These are phyloP conservation scores for Tragelaphus eurycerus DNA, from an alignment of 2,797 vertebrate genomes.

Conservation along the genomic window DNA sequence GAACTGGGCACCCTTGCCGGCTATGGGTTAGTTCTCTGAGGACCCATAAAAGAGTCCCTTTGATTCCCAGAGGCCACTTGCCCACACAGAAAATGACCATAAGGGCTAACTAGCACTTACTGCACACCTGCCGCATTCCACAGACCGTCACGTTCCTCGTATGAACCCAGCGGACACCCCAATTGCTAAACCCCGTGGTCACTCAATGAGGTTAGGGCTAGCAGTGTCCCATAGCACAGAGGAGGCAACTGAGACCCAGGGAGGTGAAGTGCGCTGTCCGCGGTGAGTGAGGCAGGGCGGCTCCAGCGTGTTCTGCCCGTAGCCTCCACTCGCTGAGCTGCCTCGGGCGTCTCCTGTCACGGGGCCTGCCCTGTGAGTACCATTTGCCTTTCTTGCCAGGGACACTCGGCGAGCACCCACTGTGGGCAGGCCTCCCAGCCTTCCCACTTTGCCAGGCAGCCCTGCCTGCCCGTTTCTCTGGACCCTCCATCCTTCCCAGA, in stretches of 20 bases:
- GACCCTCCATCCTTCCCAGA: background rate
- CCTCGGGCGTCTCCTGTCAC: background rate
- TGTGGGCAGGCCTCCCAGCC: background rate
- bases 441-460: background rate
- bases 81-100: background rate
- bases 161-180: no score
- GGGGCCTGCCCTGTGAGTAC: accelerated
- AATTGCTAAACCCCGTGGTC: background rate
- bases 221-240: background rate
- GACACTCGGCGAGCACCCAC: accelerated
- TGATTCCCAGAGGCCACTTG: background rate
- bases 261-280: background rate
- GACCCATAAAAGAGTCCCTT: background rate
- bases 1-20: background rate
- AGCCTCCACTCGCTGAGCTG: no score
- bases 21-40: background rate
- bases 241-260: background rate
- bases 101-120: background rate
- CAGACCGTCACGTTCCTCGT: background rate
- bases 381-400: accelerated
- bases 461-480: background rate
- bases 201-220: accelerated
- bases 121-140: background rate
- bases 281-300: background rate
- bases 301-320: no score